Conservation (phyloP, 1,140 invertebrate genomes). For the Calliopsis andreniformis region DNA sequence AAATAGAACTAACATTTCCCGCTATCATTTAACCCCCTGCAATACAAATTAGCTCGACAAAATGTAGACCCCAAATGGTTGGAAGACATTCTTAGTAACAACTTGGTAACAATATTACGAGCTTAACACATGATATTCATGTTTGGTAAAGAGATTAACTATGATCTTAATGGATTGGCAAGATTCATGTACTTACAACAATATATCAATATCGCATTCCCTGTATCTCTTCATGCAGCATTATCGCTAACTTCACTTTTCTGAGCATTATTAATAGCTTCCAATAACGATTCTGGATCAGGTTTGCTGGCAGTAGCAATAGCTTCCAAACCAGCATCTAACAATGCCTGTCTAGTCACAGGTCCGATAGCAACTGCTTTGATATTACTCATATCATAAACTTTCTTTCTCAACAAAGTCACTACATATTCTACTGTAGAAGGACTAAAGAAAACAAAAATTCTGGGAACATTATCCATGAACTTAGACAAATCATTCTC, state of each 20-base stretch:
- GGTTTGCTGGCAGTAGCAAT: constrained; percentile 73
- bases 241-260: constrained; percentile 10
- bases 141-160: constrained; percentile 34
- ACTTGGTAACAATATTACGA: no score
- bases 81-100: no score
- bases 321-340: constrained; percentile 59
- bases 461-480: constrained; percentile 51
- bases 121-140: no score
- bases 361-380: constrained; percentile 78
- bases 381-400: constrained; percentile 55
- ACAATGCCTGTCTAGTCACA: constrained; percentile 72
- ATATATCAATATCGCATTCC: constrained; percentile 8
- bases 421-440: constrained; percentile 72
- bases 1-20: no score
- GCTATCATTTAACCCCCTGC: no score
- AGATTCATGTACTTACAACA: constrained; percentile 35
- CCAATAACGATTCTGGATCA: constrained; percentile 71
- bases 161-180: constrained; percentile 10
- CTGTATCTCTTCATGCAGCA: constrained; percentile 33
- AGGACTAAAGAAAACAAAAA: constrained; percentile 79
- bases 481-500: constrained; percentile 62
- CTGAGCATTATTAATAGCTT: constrained; percentile 61
- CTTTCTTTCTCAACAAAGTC: constrained; percentile 50
- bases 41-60: no score
- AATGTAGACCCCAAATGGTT: no score